Evolutionary conservation across 1,140 invertebrate genomes (phyloP).

Genomic region (Littorina saxatilis): DNA sequence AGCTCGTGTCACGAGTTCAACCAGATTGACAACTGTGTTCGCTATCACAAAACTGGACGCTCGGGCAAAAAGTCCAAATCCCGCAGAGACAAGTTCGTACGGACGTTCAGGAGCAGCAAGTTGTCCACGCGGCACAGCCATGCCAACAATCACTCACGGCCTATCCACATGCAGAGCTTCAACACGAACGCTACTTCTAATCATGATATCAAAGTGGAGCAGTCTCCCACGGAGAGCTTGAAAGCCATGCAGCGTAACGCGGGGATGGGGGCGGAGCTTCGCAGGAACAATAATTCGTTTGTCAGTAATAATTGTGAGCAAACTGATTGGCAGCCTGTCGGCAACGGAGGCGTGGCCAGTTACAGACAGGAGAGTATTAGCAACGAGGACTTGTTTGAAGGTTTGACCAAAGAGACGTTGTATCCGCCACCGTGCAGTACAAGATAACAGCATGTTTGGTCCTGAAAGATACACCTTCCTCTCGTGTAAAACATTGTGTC

Average conservation of each 20-base stretch:
- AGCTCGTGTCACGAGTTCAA: slow-evolving; percentile 30
- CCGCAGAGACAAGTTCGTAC: background rate
- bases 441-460: no score
- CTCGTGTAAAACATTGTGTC: background rate
- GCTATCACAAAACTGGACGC: background rate
- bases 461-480: no score
- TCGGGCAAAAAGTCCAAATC: background rate
- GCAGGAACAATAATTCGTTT: background rate
- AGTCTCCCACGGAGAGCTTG: slow-evolving; percentile 12
- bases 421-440: no score
- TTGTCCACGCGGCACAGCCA: background rate
- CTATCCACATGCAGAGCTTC: background rate
- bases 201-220: background rate
- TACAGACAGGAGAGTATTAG: no score
- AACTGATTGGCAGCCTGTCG: background rate
- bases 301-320: background rate
- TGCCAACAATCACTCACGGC: background rate
- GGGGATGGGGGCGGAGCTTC: background rate
- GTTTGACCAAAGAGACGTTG: no score
- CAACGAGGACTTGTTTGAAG: no score
- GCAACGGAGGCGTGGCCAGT: no score
- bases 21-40: slow-evolving; percentile 1
- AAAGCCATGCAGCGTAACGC: slow-evolving; percentile 2
- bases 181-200: background rate
- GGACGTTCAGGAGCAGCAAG: slow-evolving; percentile 26